Evolutionary conservation across 35 echinoderm and acorn worm species (phyloP), one percentile per base, ranked within the genome.

Genomic region (Ophioderma brevispina): DNA sequence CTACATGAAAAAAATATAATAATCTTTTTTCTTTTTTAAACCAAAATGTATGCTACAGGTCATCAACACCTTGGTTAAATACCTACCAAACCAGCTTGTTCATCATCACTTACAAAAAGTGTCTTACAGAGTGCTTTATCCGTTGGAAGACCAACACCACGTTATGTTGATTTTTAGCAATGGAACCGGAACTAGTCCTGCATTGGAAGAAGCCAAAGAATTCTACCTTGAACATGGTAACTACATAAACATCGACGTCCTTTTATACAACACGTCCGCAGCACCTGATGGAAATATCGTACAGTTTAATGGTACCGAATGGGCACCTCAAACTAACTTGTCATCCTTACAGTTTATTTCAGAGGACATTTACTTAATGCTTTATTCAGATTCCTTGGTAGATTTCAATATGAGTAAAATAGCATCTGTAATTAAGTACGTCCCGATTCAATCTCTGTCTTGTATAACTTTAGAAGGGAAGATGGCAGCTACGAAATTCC

Each of bases 171-270:
- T 77, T 13, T 30, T 77, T 35, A 30, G 6, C 34, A 30, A 28
- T 13, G 76, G 76, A 77, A 8, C 34, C 28, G 76, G 6, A 28
- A 35, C 76, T 6, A 77, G 76, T 77, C 76, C 76, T 77, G 76
- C 76, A 77, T 28, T 77, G 6, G 76, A 77, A 77, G 34, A 77
- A 13, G 76, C 76, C 76, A 77, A 77, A 30, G 76, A 77, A 77
- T 77, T 13, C 30, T 77, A 77, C 34, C 76, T 13, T 35, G 10
- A 77, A 77, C 76, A 77, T 77, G 30, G 76, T 77, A 77, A 77
- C 28, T 77, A 77, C 76, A 77, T 28, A 8, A 28, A 77, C 30
- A 77, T 8, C 30, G 6, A 77, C 30, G 76, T 77, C 8, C 30
- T 8, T 30, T 10, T 77, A 30, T 77, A 77, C 76, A 77, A 77